Evolutionary conservation across 2,113 vertebrate genomes (phyloP).

Genomic region (Syrmaticus mikado): DNA sequence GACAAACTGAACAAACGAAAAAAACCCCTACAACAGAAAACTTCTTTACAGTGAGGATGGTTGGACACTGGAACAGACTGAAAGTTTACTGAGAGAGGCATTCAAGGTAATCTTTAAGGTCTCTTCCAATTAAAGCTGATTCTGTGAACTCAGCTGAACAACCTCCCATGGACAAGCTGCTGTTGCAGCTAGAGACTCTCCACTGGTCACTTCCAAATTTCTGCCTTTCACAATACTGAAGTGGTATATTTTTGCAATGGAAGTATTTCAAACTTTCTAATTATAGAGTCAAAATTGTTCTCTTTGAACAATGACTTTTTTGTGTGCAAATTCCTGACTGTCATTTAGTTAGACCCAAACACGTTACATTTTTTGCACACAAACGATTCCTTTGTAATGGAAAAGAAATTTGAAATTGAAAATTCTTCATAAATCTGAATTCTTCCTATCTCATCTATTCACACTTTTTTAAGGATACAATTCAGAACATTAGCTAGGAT

Average conservation of each 20-base stretch:
- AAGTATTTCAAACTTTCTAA: not conserved
- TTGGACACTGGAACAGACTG: not conserved
- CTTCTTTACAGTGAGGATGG: not conserved
- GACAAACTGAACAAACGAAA: not conserved
- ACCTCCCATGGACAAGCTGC: rapidly evolving
- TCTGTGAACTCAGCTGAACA: not conserved
- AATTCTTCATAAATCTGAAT: not conserved
- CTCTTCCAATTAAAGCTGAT: not conserved
- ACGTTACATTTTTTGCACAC: not conserved
- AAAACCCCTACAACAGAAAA: not conserved
- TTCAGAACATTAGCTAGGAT: not conserved
- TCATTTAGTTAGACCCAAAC: not conserved
- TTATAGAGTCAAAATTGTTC: not conserved
- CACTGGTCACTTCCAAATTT: not conserved
- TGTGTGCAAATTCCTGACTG: not conserved
- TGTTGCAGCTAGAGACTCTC: not conserved
- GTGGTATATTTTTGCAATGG: not conserved
- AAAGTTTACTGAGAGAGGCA: not conserved
- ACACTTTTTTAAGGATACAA: not conserved
- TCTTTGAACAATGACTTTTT: not conserved
- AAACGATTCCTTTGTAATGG: not conserved
- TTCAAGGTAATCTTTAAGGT: too few species aligned
- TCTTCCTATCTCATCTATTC: not conserved
- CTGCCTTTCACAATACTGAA: not conserved
- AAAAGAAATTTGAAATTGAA: not conserved